These are phyloP conservation scores for Drosophila falleni DNA, from an alignment of 2,888 invertebrate species.

Conservation along the genomic window DNA sequence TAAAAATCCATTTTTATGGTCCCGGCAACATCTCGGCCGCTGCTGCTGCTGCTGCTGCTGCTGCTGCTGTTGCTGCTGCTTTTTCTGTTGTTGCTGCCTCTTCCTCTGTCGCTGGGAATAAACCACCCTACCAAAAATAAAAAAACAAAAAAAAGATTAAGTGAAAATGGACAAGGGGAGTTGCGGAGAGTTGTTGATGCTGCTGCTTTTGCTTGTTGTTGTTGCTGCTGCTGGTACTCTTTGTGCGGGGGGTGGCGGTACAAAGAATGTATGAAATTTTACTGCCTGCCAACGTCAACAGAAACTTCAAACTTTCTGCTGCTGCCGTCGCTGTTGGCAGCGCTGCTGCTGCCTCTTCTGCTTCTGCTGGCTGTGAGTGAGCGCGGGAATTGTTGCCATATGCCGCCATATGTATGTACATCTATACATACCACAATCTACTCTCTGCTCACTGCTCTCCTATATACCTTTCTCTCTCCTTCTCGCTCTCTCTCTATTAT, in stretches of 20 bases:
- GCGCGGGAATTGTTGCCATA: slow-evolving; percentile 77
- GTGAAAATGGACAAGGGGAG: slow-evolving; percentile 34
- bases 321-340: slow-evolving; percentile 8
- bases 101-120: slow-evolving; percentile 25
- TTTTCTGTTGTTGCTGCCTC: too few relatives aligned
- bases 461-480: slow-evolving; percentile 12
- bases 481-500: slow-evolving; percentile 1
- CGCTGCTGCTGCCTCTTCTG: slow-evolving; percentile 18
- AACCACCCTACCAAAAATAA: slow-evolving; percentile 58
- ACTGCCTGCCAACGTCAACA: slow-evolving; percentile 70
- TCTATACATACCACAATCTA: slow-evolving; percentile 47
- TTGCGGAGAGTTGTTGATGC: slow-evolving; percentile 40
- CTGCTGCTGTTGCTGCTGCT: slow-evolving; percentile 29
- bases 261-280: slow-evolving; percentile 66
- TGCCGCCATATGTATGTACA: slow-evolving; percentile 77
- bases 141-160: slow-evolving; percentile 56
- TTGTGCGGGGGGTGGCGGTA: slow-evolving; percentile 53
- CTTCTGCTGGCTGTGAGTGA: slow-evolving; percentile 58
- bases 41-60: slow-evolving; percentile 31
- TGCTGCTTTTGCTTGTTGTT: slow-evolving; percentile 32
- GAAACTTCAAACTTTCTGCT: slow-evolving; percentile 59
- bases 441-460: slow-evolving; percentile 46
- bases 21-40: slow-evolving; percentile 60
- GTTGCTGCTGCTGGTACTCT: slow-evolving; percentile 32
- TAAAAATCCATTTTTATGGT: slow-evolving; percentile 81